Evolutionary conservation across 2,888 invertebrate species (phyloP), one percentile per base, ranked within the genome.

Genomic region (Stramonita haemastoma): DNA sequence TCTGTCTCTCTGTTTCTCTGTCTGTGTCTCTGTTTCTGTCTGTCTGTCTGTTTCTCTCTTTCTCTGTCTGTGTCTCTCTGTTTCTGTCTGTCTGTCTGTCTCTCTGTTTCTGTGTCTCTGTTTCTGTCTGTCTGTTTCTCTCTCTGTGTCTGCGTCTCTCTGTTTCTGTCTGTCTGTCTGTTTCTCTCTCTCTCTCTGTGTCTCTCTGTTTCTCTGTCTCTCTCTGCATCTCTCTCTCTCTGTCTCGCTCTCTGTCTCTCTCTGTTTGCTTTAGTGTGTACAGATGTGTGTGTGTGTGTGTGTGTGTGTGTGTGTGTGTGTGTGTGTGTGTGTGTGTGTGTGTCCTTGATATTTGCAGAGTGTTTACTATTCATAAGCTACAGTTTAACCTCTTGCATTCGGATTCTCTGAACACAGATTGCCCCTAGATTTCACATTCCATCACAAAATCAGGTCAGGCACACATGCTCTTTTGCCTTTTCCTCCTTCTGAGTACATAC

Each of bases 1-100:
- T 46, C 46, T 8, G 4, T 46, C 17, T 34, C 81, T 34, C 34
- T 8, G 2, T 34, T 34, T 34, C n/a, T 81, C 34, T 34, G 34
- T 34, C 81, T 36, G 19, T 81, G 13, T 81, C 81, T 81, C 46
- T 83, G 13, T 83, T 26, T 46, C 11, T 83, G 46, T 83, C 32
- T 83, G 46, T 83, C n/a, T 81, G 4, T 46, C 46, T 46, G 46
- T 46, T 46, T 46, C 46, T 8, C 17, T 34, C 34, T 81, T 17
- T 32, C 2, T 34, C 81, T 34, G 34, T 81, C 13, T 34, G 17
- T 15, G 17, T 36, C 13, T 81, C 34, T 81, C 81, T 81, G 46
- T 83, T 5, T 83, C 26, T 46, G 26, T 83, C 83, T 83, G 13
- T 83, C 83, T 83, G 19, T 81, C 81, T 81, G 34, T 81, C 34